phyloP scores from a whole-genome alignment of 2,113 vertebrate genomes.

The Ammodytes marinus region DNA sequence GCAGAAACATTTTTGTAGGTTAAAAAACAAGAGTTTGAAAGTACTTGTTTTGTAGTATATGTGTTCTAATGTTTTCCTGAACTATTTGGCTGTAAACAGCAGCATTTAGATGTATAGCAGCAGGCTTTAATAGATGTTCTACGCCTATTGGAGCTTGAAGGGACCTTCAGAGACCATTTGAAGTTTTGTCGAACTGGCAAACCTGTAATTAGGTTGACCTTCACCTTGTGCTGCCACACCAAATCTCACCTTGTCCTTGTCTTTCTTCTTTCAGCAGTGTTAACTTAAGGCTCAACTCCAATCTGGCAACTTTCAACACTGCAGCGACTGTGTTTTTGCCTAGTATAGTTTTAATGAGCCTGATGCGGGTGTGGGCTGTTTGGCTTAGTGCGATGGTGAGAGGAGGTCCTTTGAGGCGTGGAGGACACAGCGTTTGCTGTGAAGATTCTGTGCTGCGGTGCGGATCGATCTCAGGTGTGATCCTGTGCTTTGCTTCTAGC shows the following conservation, averaged over 20 bases:
- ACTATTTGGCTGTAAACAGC: conserved; percentile 25
- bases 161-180: conserved; percentile 4
- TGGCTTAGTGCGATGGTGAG: conserved; percentile 30
- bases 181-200: conserved; percentile 21
- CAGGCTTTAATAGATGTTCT: conserved; percentile 11
- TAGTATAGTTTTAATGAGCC: conserved; percentile 49
- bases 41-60: not conserved
- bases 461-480: conserved; percentile 37
- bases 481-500: conserved; percentile 5
- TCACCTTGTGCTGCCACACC: conserved; percentile 26
- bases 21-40: too few species aligned
- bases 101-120: conserved; percentile 23
- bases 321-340: not conserved
- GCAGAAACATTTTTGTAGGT: too few species aligned
- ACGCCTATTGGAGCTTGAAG: conserved; percentile 4
- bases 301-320: not conserved
- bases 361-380: conserved; percentile 10
- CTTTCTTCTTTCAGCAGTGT: conserved; percentile 8
- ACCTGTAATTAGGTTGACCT: conserved; percentile 55
- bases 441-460: not conserved
- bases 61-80: conserved; percentile 4
- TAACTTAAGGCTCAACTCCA: not conserved
- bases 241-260: conserved; percentile 21
- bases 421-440: conserved; percentile 19
- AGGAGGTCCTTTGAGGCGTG: conserved; percentile 28